Evolutionary conservation across 2,797 vertebrate species (phyloP), one percentile per base, ranked within the genome.

Genomic region (Botia almorhae): DNA sequence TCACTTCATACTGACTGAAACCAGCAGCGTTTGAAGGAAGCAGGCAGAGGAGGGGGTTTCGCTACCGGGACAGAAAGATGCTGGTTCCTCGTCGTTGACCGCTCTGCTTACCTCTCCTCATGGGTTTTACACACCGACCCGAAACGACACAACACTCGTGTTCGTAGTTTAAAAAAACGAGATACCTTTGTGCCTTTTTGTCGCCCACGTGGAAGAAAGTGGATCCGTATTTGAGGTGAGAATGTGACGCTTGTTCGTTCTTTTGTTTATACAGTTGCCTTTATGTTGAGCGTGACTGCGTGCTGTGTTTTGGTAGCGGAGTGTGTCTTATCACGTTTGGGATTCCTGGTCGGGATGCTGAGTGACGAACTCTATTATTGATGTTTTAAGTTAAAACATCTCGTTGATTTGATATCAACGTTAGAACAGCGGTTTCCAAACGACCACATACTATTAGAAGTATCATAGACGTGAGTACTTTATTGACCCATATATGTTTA

Each of bases 171-270:
- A n/a, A n/a, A n/a, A n/a, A n/a, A n/a, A n/a, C n/a, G 29, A 33
- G 63, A 58, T 63, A 16, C 16, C 6, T 67, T 71, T 17, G 21
- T 43, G 19, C 14, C 8, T 68, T 70, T 77, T 75, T 55, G 71
- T 29, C 36, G 71, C 72, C 69, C 63, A 70, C 69, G 73, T 48
- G 71, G 63, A 55, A 71, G 73, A 85, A 82, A 87, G 83, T 85
- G 85, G 82, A 83, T 74, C 46, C 76, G 23, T 39, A 70, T 78
- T 60, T 39, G 74, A 85, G 83, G 85, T 87, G 69, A 80, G 82
- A 10, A 55, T 23, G 16, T 21, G 16, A 64, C 39, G 50, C 29
- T 55, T 29, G 55, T 21, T 82, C 76, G 68, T 82, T 83, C 79
- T 79, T 61, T 85, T 85, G 78, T 81, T 73, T 73, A 46, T 19